Base-by-base conservation (phyloP, 1,140 invertebrate genomes). In the Conus ventricosus region DNA sequence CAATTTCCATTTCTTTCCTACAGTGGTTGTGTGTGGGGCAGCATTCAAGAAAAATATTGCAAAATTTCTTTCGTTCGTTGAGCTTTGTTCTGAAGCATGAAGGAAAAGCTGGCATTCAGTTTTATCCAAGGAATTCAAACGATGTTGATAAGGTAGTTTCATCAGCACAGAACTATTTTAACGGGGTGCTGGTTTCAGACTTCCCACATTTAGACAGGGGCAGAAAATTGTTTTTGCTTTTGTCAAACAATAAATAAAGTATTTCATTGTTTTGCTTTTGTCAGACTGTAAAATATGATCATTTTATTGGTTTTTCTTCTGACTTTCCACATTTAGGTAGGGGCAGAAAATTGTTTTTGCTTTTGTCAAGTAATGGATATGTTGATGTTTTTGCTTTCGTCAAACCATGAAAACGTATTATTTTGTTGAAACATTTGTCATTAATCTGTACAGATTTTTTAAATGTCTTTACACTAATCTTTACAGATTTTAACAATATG, bases 261-360 rank as follows among this genome's bases (percentile, higher is more conserved):
- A 39, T 39, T 78, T 78, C 57, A 39, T 15, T 60, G 57, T 60
- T 60, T 60, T 15, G 0, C 5, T 60, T 15, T 60, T 71, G 6
- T 71, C 11, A 71, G 1, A 23, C 67, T 20, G 23, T 20, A 17
- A 13, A 63, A 11, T 13, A 20, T 63, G 60, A 63, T 63, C 1
- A 63, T 63, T 63, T 63, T 4, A 63, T 63, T 63, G 60, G 10
- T 63, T 20, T 13, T 63, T 39, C 39, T 39, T 86, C 86, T 20
- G 89, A 88, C 55, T 89, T 85, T n/a, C 91, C 91, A 11, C 88
- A 89, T 87, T 13, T 88, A 54, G 85, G 89, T 67, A 51, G 89
- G 78, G 91, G 89, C 7, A 88, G 84, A 81, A 91, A 91, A 84
- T 60, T 91, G 25, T 91, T 91, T 87, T 81, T 91, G 75, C 23